phyloP scores from a whole-genome alignment of 1,140 invertebrate species.

The Chironomus tepperi region DNA sequence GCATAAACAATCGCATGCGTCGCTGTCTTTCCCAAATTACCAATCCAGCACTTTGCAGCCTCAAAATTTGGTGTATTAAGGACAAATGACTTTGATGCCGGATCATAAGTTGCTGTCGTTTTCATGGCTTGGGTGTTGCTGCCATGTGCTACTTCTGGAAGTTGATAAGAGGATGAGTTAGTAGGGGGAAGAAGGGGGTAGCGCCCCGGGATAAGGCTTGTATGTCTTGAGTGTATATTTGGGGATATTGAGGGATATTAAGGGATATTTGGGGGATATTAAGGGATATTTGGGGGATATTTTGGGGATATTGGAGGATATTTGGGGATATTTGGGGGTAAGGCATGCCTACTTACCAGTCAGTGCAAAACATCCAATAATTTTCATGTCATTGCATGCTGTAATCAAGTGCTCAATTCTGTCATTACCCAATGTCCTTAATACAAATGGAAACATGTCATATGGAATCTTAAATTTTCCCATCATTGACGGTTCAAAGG shows the following conservation, averaged over 20 bases:
- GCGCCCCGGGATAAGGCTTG: no score
- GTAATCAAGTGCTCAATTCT: slow-evolving; percentile 52
- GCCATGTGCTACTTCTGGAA: slow-evolving; percentile 69
- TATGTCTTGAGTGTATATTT: no score
- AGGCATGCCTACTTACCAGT: no score
- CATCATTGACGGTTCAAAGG: slow-evolving; percentile 57
- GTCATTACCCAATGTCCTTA: slow-evolving; percentile 47
- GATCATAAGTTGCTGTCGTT: slow-evolving; percentile 72
- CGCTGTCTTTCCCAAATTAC: slow-evolving; percentile 59
- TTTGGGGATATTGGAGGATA: no score
- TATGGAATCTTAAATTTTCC: slow-evolving; percentile 51
- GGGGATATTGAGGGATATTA: no score
- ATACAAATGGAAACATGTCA: slow-evolving; percentile 47
- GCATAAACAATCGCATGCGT: slow-evolving; percentile 83
- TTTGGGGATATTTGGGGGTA: no score
- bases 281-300: no score
- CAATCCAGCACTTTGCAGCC: slow-evolving; percentile 80
- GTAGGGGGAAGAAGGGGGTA: no score
- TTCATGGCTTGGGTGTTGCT: slow-evolving; percentile 76
- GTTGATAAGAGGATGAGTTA: no score
- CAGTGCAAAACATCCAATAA: slow-evolving; percentile 68
- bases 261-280: no score
- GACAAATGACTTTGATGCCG: slow-evolving; percentile 63
- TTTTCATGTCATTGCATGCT: slow-evolving; percentile 46
- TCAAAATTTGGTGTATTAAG: slow-evolving; percentile 76